Evolutionary conservation across 2,113 vertebrate species (phyloP), one percentile per base, ranked within the genome.

Genomic region (Phyllopteryx taeniolatus): DNA sequence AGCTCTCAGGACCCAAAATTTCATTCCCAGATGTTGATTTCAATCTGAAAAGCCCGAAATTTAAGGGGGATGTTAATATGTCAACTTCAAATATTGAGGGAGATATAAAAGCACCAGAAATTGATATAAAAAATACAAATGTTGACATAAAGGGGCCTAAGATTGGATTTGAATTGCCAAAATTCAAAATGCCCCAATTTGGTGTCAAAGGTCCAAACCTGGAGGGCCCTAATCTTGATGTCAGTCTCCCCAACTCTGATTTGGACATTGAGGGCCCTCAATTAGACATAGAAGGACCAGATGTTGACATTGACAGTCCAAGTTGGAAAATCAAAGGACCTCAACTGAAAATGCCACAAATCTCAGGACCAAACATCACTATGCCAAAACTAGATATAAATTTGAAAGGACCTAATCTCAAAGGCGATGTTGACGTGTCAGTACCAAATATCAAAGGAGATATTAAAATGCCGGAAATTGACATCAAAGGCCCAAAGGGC

Each of bases 141-240:
- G 0, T 59, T 35, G 70, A 79, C 4, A 64, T 81, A 5, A n/a
- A 68, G 2, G 63, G 64, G 0, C n/a, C 11, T 0, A 43, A 15
- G 0, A 5, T 7, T 39, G 72, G 72, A 20, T 57, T 83, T 43
- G 72, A 70, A 65, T 72, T 79, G 68, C 81, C 77, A 0, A 93
- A 93, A 64, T 8, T 93, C 1, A 83, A 86, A 44, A 80, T 90
- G 84, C 91, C 92, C 0, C 85, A 90, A 0, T 74, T 93, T 4
- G 90, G 91, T 0, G 5, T 91, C 5, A 68, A 92, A 76, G 80
- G 46, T 5, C 87, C 90, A 0, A 90, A 90, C 12, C 0, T 91
- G 0, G 67, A 69, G 0, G 59, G 51, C 15, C 54, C 39, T 2
- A 2, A 59, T 0, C 33, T 73, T 56, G 79, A 80, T 27, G 5